Percentiles rank a stretch among this genome's conserved stretches.
Evolutionary conservation across 2,888 invertebrate genomes (phyloP).

Genomic region (Encarsia formosa): DNA sequence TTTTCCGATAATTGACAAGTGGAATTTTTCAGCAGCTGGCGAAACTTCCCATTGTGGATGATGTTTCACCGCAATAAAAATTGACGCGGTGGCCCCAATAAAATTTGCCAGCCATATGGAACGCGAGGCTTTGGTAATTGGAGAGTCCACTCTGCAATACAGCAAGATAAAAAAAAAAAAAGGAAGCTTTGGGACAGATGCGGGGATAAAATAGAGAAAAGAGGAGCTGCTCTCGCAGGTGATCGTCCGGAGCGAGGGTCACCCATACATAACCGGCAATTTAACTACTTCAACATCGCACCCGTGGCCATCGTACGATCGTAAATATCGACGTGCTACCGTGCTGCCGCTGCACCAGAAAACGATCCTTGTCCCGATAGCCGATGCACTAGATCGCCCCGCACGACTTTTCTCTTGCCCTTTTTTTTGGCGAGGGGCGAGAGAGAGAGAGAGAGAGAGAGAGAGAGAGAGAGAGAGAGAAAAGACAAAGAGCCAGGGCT

Average conservation of each 20-base stretch:
- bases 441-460: too few species aligned
- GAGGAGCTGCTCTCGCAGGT: constrained; percentile 10
- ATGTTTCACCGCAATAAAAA: too few species aligned
- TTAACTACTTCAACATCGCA: constrained; percentile 45
- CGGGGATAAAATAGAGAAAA: not conserved
- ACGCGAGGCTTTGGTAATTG: not conserved
- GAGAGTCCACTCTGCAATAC: constrained; percentile 4
- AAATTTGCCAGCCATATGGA: not conserved
- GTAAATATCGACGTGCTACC: constrained; percentile 35
- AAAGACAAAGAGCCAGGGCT: too few species aligned
- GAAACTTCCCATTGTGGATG: too few species aligned
- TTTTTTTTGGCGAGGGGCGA: too few species aligned
- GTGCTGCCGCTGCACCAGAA: constrained; percentile 26
- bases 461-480: too few species aligned
- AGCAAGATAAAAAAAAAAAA: not conserved
- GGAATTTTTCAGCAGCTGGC: too few species aligned
- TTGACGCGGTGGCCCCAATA: too few species aligned
- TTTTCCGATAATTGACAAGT: too few species aligned
- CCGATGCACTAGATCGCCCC: constrained; percentile 41
- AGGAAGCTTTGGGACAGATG: not conserved
- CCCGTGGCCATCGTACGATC: too few species aligned
- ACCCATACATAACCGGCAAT: constrained; percentile 48
- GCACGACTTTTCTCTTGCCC: too few species aligned
- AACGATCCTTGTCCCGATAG: constrained; percentile 47
- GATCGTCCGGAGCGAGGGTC: constrained; percentile 25